Base-by-base conservation (phyloP, 2,113 vertebrate species). In the Lampris megalopsis region DNA sequence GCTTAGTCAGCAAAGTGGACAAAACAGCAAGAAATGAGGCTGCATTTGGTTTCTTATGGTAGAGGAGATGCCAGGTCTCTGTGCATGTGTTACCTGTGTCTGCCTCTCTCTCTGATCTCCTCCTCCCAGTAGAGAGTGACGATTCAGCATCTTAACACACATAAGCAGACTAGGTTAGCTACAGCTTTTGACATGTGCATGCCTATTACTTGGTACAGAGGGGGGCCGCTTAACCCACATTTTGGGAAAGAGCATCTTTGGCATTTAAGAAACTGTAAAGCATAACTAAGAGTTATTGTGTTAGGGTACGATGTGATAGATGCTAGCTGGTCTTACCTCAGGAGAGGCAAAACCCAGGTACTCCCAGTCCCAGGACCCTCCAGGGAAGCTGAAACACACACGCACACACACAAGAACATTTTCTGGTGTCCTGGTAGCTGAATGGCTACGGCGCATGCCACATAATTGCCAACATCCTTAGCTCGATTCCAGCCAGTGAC, bases 331-430 rank as follows among this genome's bases (percentile, higher is more conserved):
- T 41, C 57, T 94, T 97, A 99, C 97, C 97, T 99, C 97, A 0
- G 97, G 97, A 64, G 97, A 99, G 82, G 97, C 95, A 92, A 99
- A 98, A 89, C 97, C 97, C 84, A 98, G 96, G 94, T 98, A 99
- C 85, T 99, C 97, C 97, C 97, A 99, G 89, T 99, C 97, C 97
- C 98, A 99, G 2, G 97, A 97, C 92, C 96, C 97, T 93, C 97
- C 97, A 86, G 96, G 96, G 93, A 97, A 98, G 92, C 98, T 99
- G 85, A 89, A 82, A 81, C 84, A 85, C 63, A 76, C 1, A 8
- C 63, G 74, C 1, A 8, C 35, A 70, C 61, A 73, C 45, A 66
- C n/a, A 58, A 41, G 9, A 36, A 58, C 13, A n/a, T 73, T 69
- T 72, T 5, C 38, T 13, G 9, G 13, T 56, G 53, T 5, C 13